Conservation (phyloP, 2,797 vertebrate genomes). For the Lithobates sylvaticus region DNA sequence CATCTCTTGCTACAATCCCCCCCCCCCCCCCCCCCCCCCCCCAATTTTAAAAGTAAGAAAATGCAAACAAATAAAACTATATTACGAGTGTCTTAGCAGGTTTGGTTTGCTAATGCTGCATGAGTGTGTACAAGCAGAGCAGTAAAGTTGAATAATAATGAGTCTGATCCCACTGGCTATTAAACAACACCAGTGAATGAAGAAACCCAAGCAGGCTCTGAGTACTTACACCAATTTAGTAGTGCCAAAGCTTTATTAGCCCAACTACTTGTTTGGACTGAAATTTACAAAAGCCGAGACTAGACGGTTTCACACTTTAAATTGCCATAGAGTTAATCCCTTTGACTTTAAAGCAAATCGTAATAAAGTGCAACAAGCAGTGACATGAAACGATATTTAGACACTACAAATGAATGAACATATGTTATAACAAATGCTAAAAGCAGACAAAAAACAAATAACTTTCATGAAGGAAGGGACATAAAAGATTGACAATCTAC, state of each 20-base stretch:
- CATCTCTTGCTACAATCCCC: no score
- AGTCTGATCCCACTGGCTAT: no score
- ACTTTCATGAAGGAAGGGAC: neutral
- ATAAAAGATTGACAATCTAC: neutral
- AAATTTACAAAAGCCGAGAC: neutral
- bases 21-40: fast-evolving
- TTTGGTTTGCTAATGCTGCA: no score
- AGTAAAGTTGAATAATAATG: no score
- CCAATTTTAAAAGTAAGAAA: no score
- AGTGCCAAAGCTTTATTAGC: neutral
- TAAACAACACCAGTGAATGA: no score
- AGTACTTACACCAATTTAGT: neutral
- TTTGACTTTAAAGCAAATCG: neutral
- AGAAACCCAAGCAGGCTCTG: no score
- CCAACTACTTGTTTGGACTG: neutral
- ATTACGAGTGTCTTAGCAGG: no score
- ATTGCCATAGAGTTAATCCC: neutral
- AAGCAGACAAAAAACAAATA: neutral
- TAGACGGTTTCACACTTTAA: neutral
- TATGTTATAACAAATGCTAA: neutral
- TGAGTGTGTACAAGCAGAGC: no score
- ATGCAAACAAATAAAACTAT: no score
- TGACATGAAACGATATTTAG: neutral
- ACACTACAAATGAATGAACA: neutral
- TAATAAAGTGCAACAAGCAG: neutral